Conservation (phyloP, 2,113 vertebrate genomes). For the Lynx canadensis region DNA sequence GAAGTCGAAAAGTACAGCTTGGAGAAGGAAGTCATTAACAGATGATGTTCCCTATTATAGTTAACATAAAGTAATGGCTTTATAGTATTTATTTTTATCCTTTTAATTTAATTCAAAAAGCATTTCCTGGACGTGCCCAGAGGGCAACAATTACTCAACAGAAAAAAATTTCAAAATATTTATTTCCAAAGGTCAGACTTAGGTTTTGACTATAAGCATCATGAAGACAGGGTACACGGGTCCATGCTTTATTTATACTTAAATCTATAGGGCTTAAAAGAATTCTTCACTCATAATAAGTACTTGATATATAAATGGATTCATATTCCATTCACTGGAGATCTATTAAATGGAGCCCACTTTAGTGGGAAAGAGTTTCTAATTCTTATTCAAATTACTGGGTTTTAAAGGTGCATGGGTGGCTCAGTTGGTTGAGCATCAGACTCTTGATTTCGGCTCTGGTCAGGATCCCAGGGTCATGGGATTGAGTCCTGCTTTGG, state of each 20-base stretch:
- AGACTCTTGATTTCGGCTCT: too few species aligned
- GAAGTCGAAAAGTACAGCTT: constrained; percentile 7
- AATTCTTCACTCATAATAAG: neutral
- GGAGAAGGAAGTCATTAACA: constrained; percentile 18
- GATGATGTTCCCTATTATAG: neutral
- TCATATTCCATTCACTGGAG: neutral
- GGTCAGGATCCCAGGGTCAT: too few species aligned
- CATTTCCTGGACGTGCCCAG: neutral
- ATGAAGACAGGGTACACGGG: neutral
- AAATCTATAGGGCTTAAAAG: neutral
- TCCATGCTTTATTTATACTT: constrained; percentile 2
- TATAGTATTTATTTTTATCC: neutral
- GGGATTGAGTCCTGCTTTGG: too few species aligned
- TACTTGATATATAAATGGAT: neutral
- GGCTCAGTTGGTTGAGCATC: neutral
- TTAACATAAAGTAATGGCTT: neutral
- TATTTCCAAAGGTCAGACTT: neutral
- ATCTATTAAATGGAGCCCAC: neutral
- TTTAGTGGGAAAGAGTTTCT: neutral
- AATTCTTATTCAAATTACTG: neutral
- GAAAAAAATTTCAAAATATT: neutral
- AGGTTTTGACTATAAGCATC: constrained; percentile 23
- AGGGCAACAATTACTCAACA: neutral
- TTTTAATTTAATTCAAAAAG: constrained; percentile 32
- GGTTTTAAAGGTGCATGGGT: too few species aligned